A percentile compares a stretch with the other conserved stretches of the same genome.
phyloP scores from a whole-genome alignment of 2,113 vertebrate genomes.

The Tichodroma muraria region DNA sequence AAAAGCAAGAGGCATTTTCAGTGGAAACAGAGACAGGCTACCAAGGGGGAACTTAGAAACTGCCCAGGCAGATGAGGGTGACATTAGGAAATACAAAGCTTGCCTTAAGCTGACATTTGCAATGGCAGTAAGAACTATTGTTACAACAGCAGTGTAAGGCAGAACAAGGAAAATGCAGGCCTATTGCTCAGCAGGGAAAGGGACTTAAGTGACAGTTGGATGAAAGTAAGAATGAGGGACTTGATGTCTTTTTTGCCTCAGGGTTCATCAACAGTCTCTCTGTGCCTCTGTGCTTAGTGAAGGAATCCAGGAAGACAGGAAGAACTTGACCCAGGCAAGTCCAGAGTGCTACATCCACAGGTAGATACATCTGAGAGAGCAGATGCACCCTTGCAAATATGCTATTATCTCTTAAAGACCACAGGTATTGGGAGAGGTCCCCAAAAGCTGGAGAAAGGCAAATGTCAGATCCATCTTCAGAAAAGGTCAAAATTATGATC shows the following conservation, averaged over 20 bases:
- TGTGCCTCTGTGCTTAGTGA: not conserved
- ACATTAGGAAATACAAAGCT: not conserved
- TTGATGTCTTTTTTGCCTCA: not conserved
- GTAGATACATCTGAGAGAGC: not conserved
- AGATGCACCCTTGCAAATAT: not conserved
- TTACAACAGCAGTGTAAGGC: not conserved
- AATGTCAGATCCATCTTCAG: not conserved
- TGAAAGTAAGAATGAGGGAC: not conserved
- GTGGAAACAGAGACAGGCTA: not conserved
- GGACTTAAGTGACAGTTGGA: not conserved
- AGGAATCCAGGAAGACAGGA: accelerated
- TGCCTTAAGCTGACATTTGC: not conserved
- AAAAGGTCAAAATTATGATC: not conserved
- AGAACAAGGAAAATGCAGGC: not conserved
- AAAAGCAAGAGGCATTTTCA: not conserved
- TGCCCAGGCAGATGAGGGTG: not conserved
- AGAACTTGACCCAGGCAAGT: not conserved
- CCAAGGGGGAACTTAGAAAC: not conserved
- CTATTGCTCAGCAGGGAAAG: not conserved
- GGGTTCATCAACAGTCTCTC: not conserved
- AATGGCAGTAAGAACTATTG: not conserved
- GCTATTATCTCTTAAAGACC: not conserved
- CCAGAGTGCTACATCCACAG: not conserved
- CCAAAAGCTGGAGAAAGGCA: not conserved
- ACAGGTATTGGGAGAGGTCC: not conserved